Evolutionary conservation across 2,113 vertebrate genomes (phyloP), one percentile per base, ranked within the genome.

Genomic region (Anser brachyrhynchus): DNA sequence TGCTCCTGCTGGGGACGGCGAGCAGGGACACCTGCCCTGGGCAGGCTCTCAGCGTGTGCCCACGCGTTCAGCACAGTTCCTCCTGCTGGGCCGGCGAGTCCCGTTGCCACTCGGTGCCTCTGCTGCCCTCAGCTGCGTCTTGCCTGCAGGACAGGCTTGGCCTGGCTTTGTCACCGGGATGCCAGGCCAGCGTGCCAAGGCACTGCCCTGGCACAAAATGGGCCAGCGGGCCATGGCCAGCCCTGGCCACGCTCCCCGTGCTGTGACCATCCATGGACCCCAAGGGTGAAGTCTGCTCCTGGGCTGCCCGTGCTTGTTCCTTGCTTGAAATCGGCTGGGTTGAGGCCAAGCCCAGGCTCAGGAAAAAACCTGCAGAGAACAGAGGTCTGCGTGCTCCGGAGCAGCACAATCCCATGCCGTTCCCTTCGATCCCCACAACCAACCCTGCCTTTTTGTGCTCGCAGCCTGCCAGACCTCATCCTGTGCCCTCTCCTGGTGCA

Each of bases 171-270:
- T 82, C 93, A 90, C 74, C 0, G 0, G 11, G 25, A 37, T 59
- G 28, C 62, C 43, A 70, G 0, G 0, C 37, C 29, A 5, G 2
- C 1, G 20, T 87, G 73, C 83, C 94, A 83, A 11, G 6, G 0
- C 1, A 23, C 83, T 90, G 75, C n/a, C 59, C 61, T 72, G 77
- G 84, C 25, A 31, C 0, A 3, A 35, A 78, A 31, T 0, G 3
- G n/a, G 17, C 29, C 0, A 2, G 35, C 59, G 87, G 39, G 37
- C 49, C 0, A 0, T 65, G 75, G 52, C 13, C 0, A 1, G 57
- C 0, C 1, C 86, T 83, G 79, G 55, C 72, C 57, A 54, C 0
- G 2, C 37, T 84, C 65, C 78, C 2, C 0, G 0, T 0, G 19
- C 1, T 2, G 55, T 54, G 43, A 12, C 57, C 59, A 66, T 44